Conservation (phyloP, 2,113 vertebrate species). For the Rhineura floridana region DNA sequence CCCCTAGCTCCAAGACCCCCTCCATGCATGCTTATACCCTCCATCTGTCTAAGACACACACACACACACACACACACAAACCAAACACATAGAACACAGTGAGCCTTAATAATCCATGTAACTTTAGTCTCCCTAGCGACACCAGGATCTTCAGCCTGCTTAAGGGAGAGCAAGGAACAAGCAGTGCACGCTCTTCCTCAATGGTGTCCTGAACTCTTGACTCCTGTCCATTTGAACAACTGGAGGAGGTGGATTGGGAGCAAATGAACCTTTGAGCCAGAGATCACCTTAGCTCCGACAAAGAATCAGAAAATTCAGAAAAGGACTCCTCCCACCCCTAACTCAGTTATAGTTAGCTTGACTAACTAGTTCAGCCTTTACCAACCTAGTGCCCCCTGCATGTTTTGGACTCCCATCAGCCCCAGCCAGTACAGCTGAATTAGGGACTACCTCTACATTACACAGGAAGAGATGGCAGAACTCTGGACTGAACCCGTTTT, state of each 20-base stretch:
- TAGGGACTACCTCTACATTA: background rate
- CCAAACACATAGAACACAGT: background rate
- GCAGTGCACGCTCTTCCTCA: fast-evolving
- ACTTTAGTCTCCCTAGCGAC: background rate
- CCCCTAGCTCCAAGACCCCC: background rate
- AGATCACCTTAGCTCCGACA: constrained; percentile 30
- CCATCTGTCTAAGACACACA: background rate
- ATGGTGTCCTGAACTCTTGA: constrained; percentile 19
- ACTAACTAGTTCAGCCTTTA: background rate
- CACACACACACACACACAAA: no score
- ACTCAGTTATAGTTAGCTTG: background rate
- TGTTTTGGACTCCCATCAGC: no score
- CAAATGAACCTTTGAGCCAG: fast-evolving
- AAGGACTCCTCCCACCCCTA: background rate
- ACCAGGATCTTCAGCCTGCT: background rate
- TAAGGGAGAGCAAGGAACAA: background rate
- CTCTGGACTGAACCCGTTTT: background rate
- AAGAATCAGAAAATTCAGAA: background rate
- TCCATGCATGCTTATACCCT: background rate
- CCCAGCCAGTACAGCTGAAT: no score
- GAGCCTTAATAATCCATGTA: background rate
- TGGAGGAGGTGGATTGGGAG: fast-evolving
- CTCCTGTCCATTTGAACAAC: background rate
- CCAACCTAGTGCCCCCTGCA: no score
- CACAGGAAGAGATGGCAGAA: background rate